Base-by-base conservation (phyloP, 2,888 invertebrate species). In the Diaprepes abbreviatus region DNA sequence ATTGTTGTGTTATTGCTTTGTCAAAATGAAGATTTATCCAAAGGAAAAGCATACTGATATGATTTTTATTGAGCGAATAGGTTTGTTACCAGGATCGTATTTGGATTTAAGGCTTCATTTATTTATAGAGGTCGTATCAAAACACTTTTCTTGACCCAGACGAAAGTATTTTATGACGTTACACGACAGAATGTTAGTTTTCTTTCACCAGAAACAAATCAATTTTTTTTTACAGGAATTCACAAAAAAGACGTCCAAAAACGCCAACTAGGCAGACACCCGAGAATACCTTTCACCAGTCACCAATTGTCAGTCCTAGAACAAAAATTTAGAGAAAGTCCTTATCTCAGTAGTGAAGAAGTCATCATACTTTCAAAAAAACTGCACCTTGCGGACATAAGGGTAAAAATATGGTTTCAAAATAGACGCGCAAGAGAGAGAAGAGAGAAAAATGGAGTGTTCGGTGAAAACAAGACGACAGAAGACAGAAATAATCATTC, bases 361-460 rank as follows among this genome's bases (percentile, higher is more conserved):
- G 88, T 92, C 14, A 83, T 87, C 0, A 87, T 88, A 0, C 84
- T 93, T 3, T 90, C 92, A 0, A 86, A 87, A 1, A 85, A 86
- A 6, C 83, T 93, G 45, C 87, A 91, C 69, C 83, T 92, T 50
- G 88, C 91, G 9, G 91, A 92, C 77, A 90, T 89, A 67, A 86
- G 92, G 81, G 92, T 92, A 78, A 84, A 92, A 85, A 93, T 93
- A 75, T 93, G 93, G 93, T 93, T 93, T 81, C 93, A 93, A 88
- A 93, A 93, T 82, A 88, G 93, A 48, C 87, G 93, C 54, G 93
- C 93, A 0, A 86, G 93, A 31, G 92, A 92, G 77, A 85, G 92
- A 73, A 86, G 92, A 74, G 93, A 93, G 82, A 77, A 76, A 73
- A 67, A 50, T 28, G 45, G 45, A 24, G 14, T 45, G 1, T 43